Base-by-base conservation (phyloP, 2,797 vertebrate genomes). In the Cephalopachus bancanus region DNA sequence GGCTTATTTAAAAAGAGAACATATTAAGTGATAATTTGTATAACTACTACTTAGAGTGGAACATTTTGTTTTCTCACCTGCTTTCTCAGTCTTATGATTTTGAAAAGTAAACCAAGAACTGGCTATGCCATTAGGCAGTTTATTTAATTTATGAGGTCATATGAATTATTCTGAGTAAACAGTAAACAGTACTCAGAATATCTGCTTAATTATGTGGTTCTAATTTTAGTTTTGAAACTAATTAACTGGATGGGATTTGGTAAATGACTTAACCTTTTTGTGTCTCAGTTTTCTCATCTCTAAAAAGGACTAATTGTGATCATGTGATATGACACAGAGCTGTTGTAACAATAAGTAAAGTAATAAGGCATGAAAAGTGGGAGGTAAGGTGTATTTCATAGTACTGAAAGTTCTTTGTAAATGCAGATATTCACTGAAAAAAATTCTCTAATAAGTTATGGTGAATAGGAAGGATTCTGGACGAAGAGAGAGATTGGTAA, bases 31-130 rank as follows among this genome's bases (percentile, higher is more conserved):
- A 60, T 83, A 88, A 85, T 89, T 83, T 85, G 20, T 28, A 83
- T 8, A 71, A 53, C 53, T 86, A 7, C 91, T 92, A 64, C 24
- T 64, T 44, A 87, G 65, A 92, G 22, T 51, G 78, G 10, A 55
- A 92, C 4, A 49, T 92, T 94, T 92, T 59, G 71, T 92, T 83
- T 93, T 95, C 69, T 95, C 17, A 20, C 84, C 83, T 93, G 19
- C 74, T 59, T 89, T 87, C 33, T 60, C 51, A 75, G 26, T 85
- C n/a, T 79, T 64, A 33, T n/a, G 24, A 83, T 93, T 93, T 89
- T 90, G 88, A 59, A 72, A 92, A 69, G 69, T 83, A 53, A 94
- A 49, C 44, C 30, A 84, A 96, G 28, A 88, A 85, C 30, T 83
- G 65, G 64, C 69, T 87, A 53, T 83, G 7, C 33, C 28, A 53